Evolutionary conservation across 1,140 invertebrate genomes (phyloP), one percentile per base, ranked within the genome.

Genomic region (Hesperophylax magnus): DNA sequence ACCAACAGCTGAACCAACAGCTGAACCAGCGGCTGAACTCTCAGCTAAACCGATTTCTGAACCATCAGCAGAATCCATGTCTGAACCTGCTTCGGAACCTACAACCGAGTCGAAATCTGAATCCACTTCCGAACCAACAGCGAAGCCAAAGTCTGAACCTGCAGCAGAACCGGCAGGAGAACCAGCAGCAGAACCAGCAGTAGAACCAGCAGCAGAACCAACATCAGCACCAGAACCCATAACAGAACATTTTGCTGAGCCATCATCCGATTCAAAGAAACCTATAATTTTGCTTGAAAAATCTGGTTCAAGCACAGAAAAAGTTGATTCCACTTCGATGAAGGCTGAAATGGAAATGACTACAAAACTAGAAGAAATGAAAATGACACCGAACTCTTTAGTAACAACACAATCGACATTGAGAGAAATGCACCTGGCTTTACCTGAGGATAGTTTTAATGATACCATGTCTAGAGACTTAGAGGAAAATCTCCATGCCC

Each of bases 61-160:
- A 83, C 82, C 85, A 31, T 58, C 5, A n/a, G 31, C 31, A 18
- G 85, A 86, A 85, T 84, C 85, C 53, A 83, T 83, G 80, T 39
- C 84, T 14, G 85, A 87, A 84, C 79, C 82, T 20, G 82, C 72
- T 80, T 60, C 85, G 47, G 81, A 84, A 75, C 34, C 78, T 65
- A 17, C 78, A 78, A 60, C 27, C 31, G 82, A 85, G 74, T 74
- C 84, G 9, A 63, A 31, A 65, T 14, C 31, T 17, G 63, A 34
- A 34, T 15, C 72, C 58, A 31, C 77, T n/a, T 20, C 65, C 74
- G 15, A 78, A 9, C n/a, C 39, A 18, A 3, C 39, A 71, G 14
- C 34, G 9, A 5, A 71, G 79, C 83, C 80, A 60, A 77, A 63
- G 15, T 14, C 54, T 7, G 83, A 85, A 80, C 75, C 84, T 18